Percentiles rank a stretch among this genome's conserved stretches.
Evolutionary conservation across 2,888 invertebrate genomes (phyloP).

Genomic region (Exocentrus adspersus): DNA sequence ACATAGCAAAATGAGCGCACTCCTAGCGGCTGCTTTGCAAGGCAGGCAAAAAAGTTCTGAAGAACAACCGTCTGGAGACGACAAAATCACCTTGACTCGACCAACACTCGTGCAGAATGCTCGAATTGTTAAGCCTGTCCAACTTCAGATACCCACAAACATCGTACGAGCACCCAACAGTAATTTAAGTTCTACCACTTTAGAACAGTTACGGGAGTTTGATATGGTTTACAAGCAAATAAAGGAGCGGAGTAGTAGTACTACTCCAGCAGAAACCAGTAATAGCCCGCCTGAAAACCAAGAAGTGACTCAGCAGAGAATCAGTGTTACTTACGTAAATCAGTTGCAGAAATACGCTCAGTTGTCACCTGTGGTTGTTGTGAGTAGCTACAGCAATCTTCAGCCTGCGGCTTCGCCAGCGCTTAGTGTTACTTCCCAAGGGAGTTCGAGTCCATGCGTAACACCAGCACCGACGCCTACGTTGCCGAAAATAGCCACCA

Average conservation of each 20-base stretch:
- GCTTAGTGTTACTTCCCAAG: constrained; percentile 68
- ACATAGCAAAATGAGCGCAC: constrained; percentile 64
- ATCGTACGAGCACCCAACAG: constrained; percentile 69
- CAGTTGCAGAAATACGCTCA: constrained; percentile 64
- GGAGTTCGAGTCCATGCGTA: constrained; percentile 69
- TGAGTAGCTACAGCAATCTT: constrained; percentile 66
- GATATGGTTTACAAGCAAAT: constrained; percentile 85
- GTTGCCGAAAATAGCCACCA: constrained; percentile 52
- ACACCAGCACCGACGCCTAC: constrained; percentile 66
- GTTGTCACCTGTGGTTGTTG: constrained; percentile 67
- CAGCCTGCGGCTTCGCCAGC: constrained; percentile 68
- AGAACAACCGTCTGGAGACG: constrained; percentile 47
- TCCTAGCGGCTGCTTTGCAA: constrained; percentile 64
- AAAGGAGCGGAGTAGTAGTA: constrained; percentile 77
- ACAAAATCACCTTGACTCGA: constrained; percentile 52
- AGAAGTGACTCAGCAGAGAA: constrained; percentile 62
- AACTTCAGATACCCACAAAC: constrained; percentile 71
- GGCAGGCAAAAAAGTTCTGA: constrained; percentile 57
- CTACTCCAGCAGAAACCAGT: constrained; percentile 47
- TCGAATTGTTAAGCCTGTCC: constrained; percentile 67
- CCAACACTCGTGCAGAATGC: constrained; percentile 69
- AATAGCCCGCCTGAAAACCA: constrained; percentile 49
- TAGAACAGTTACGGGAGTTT: constrained; percentile 82
- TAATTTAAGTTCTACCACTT: constrained; percentile 78
- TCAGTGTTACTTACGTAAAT: constrained; percentile 68